Evolutionary conservation across 1,140 invertebrate species (phyloP), one percentile per base, ranked within the genome.

Genomic region (Brachionus koreanus): DNA sequence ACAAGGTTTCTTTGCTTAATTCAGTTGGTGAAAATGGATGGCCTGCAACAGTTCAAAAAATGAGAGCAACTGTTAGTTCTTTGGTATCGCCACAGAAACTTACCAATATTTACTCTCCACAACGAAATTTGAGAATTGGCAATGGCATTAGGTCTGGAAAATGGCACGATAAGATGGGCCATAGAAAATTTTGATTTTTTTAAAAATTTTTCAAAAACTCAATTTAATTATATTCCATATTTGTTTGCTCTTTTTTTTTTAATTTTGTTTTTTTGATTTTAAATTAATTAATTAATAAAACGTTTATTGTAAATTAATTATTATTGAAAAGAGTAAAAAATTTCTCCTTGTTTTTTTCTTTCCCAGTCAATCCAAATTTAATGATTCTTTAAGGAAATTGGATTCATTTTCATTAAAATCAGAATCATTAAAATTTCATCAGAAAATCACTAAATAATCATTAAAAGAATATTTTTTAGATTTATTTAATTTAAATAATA

Each of bases 21-120:
- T 69, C 65, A 33, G 65, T 69, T 2, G 29, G 33, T 5, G 65
- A 69, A 12, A 69, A 69, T 39, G 65, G 65, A 69, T 69, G 65
- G 65, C 33, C 65, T 16, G 7, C 5, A 4, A 69, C 65, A 16
- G 35, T 69, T 39, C 35, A 39, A 7, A 42, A 39, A 43, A 69
- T 69, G 5, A 37, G 35, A 42, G 33, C 19, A 39, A 12, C 65
- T 33, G 25, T 69, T n/a, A 7, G 33, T 12, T 33, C 65, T 6
- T 39, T 69, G 9, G 13, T 69, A 13, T 69, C 65, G 9, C 65
- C 65, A 16, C 37, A 16, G 39, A 35, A 69, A 19, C 6, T 69
- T 6, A 69, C 13, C 16, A 13, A 69, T 5, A 19, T 69, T 16
- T 69, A 69, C 19, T 25, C 49, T 9, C n/a, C 19, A 5, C 16